Percentiles rank a stretch among this genome's conserved stretches.
phyloP scores from a whole-genome alignment of 2,888 invertebrate species.

The Orthosia incerta region DNA sequence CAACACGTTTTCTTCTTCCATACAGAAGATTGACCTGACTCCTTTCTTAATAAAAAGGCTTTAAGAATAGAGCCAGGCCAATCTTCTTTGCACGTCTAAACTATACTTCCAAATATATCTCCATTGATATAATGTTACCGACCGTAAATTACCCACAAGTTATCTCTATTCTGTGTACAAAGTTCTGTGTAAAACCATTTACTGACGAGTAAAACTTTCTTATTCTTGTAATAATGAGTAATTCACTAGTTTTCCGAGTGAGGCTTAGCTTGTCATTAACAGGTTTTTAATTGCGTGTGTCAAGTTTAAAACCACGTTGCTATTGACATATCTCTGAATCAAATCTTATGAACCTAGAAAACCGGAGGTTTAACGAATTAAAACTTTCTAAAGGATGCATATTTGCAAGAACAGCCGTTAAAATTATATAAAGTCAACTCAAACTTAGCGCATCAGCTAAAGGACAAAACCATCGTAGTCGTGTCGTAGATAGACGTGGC shows the following conservation, averaged over 20 bases:
- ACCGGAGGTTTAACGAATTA: neutral
- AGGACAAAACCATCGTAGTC: neutral
- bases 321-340: constrained; percentile 3
- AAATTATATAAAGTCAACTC: neutral
- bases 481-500: neutral
- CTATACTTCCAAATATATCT: neutral
- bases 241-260: constrained; percentile 23
- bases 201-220: constrained; percentile 27
- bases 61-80: no score
- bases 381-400: no score
- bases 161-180: neutral
- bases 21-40: no score
- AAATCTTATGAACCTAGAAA: neutral
- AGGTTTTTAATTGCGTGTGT: constrained; percentile 9
- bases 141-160: neutral
- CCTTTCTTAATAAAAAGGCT: neutral
- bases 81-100: no score
- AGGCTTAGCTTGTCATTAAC: constrained; percentile 25
- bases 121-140: neutral
- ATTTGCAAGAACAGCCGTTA: no score
- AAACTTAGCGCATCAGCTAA: neutral
- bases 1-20: no score
- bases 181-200: neutral
- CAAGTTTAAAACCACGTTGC: constrained; percentile 1
- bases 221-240: constrained; percentile 17